A percentile compares a stretch with the other conserved stretches of the same genome.
phyloP scores from a whole-genome alignment of 2,113 vertebrate genomes.

The Pelecanus crispus region DNA sequence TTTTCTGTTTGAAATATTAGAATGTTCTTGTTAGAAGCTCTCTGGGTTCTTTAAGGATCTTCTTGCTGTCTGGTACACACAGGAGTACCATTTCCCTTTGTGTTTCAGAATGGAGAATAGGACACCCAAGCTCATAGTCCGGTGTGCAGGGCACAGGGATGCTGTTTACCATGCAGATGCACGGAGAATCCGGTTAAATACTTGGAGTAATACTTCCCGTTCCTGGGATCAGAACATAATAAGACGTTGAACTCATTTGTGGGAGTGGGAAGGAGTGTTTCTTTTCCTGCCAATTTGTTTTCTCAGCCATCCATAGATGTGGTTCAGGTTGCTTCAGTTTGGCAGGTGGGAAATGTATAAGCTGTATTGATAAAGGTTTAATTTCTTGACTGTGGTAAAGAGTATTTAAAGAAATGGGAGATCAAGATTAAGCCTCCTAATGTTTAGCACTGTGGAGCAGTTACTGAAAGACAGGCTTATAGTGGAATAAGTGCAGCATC shows the following conservation, averaged over 20 bases:
- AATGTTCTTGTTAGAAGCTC: neutral
- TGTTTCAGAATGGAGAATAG: neutral
- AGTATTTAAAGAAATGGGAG: neutral
- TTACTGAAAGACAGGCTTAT: neutral
- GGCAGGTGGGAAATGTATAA: neutral
- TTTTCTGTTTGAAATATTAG: neutral
- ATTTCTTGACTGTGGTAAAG: neutral
- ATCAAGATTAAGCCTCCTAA: neutral
- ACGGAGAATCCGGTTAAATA: neutral
- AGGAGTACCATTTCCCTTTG: neutral
- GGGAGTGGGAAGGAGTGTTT: neutral
- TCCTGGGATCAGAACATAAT: neutral
- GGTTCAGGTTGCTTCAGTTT: neutral
- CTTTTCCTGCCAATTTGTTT: neutral
- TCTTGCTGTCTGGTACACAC: neutral
- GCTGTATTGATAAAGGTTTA: neutral
- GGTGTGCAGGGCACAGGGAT: neutral
- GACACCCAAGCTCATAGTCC: neutral
- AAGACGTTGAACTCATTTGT: neutral
- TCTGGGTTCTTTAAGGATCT: neutral
- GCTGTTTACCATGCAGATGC: neutral
- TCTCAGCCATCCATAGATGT: neutral
- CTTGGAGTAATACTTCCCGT: neutral
- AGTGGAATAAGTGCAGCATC: neutral
- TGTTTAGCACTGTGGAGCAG: too few species aligned